Conservation (phyloP, 1,140 invertebrate genomes). For the Rhynchophorus ferrugineus region DNA sequence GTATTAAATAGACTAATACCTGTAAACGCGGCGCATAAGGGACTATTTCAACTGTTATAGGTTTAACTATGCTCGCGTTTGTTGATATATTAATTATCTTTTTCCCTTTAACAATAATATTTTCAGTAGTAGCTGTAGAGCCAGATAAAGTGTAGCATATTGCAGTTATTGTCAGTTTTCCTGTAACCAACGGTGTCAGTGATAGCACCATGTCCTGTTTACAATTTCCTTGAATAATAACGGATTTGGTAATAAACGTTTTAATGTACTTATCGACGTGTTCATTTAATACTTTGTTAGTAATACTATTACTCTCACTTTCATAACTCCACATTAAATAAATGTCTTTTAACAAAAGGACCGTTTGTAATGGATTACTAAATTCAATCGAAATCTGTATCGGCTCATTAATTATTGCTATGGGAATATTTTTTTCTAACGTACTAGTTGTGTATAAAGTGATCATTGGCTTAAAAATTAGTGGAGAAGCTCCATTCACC, state of each 20-base stretch:
- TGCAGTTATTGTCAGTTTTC: conserved; percentile 41
- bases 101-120: conserved; percentile 52
- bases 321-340: conserved; percentile 73
- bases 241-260: conserved; percentile 39
- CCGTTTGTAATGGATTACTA: conserved; percentile 72
- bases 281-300: conserved; percentile 34
- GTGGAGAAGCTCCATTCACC: conserved; percentile 57
- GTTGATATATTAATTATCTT: conserved; percentile 49
- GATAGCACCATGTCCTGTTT: conserved; percentile 40
- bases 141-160: conserved; percentile 42
- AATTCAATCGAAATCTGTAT: conserved; percentile 70
- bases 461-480: conserved; percentile 70
- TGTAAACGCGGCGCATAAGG: conserved; percentile 64
- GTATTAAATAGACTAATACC: conserved; percentile 41
- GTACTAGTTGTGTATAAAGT: conserved; percentile 59
- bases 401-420: conserved; percentile 70
- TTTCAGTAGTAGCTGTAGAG: conserved; percentile 32
- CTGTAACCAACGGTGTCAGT: conserved; percentile 43
- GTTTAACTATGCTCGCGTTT: conserved; percentile 38
- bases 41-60: conserved; percentile 55
- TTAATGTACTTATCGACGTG: conserved; percentile 39
- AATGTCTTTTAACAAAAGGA: conserved; percentile 63
- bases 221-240: conserved; percentile 38
- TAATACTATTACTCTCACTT: conserved; percentile 40
- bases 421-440: conserved; percentile 57